Base-by-base conservation (phyloP, 2,888 invertebrate species). In the Mythimna impura region DNA sequence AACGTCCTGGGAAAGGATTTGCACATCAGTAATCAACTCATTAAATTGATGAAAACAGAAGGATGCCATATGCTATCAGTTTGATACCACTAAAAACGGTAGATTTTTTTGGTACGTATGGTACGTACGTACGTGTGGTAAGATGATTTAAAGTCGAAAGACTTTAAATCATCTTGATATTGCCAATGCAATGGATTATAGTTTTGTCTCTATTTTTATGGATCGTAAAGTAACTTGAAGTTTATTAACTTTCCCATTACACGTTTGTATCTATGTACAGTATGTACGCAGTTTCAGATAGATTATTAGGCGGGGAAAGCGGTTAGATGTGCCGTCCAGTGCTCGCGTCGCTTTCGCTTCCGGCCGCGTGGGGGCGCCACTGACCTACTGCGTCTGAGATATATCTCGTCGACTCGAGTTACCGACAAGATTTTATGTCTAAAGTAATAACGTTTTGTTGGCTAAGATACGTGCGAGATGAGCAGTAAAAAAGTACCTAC, bases 321-420 rank as follows among this genome's bases (percentile, higher is more conserved):
- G 74, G 81, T 64, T 85, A 84, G 82, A 80, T 86, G 82, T 77
- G 66, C 66, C 58, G 80, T 72, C 75, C 73, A 67, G 66, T 36
- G 47, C 73, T 52, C 65, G 66, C 62, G 50, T 60, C 71, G 91
- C 92, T 93, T 93, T 93, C 93, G 88, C 90, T 93, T 93, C 93
- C 93, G 91, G 82, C 86, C 91, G 91, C 87, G 79, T 55, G 91
- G 89, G 84, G 91, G 90, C 91, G 92, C 90, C 86, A 86, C 84
- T 85, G 82, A 84, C 86, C 86, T 76, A 84, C 86, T 86, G 73
- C 52, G 68, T 43, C 22, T 20, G 43, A 68, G 62, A 71, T 75
- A 71, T 55, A 58, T 62, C 66, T 58, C 55, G 50, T 12, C 40
- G 60, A 36, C n/a, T 47, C 43, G 62, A 40, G 20, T 61, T 68